These are phyloP conservation scores for Phylloscopus whistleri DNA, from an alignment of 2,113 vertebrate genomes.

Conservation along the genomic window DNA sequence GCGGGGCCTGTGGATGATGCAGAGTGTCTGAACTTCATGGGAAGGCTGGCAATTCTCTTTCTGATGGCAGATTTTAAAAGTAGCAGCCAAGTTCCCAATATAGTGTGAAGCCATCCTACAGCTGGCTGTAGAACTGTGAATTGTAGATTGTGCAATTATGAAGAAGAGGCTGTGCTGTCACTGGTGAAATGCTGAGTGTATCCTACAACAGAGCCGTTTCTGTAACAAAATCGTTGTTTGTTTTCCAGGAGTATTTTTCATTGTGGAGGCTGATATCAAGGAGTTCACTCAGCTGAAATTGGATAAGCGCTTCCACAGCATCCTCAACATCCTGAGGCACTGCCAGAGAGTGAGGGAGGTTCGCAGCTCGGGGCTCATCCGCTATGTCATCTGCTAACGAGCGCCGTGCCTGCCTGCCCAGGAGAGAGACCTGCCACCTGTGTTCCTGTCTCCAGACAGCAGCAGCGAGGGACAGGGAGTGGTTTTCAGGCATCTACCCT, in stretches of 20 bases:
- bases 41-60: no score
- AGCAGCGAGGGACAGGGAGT: neutral
- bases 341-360: constrained; percentile 84
- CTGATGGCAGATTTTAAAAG: neutral
- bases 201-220: accelerated
- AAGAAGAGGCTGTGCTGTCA: neutral
- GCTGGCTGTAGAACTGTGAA: neutral
- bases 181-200: neutral
- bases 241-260: constrained; percentile 80
- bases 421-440: accelerated
- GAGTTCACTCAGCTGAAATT: constrained; percentile 81
- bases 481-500: neutral
- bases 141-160: neutral
- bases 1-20: accelerated
- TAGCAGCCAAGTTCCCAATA: neutral
- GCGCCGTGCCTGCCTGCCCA: accelerated
- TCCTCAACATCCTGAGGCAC: constrained; percentile 89
- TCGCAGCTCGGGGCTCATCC: constrained; percentile 73
- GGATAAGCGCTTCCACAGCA: constrained; percentile 84
- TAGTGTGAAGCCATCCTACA: accelerated
- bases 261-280: constrained; percentile 89
- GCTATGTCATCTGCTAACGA: constrained; percentile 78
- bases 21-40: neutral
- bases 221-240: neutral
- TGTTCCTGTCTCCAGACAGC: neutral